A percentile compares a stretch with the other conserved stretches of the same genome.
Evolutionary conservation across 2,113 vertebrate species (phyloP).

Genomic region (Xiphias gladius): DNA sequence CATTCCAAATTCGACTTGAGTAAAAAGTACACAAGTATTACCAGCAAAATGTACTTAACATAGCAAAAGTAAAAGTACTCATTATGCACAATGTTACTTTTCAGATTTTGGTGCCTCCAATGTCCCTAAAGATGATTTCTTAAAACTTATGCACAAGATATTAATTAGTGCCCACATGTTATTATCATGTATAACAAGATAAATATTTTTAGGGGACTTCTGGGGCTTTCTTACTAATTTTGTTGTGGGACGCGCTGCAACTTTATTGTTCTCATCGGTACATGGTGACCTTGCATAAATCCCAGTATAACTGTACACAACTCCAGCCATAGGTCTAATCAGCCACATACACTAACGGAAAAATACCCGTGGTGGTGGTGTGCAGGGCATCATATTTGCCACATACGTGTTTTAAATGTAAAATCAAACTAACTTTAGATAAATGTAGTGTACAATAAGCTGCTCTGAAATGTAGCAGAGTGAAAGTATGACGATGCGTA

Average conservation of each 20-base stretch:
- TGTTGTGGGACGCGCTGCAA: not conserved
- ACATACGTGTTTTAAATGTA: not conserved
- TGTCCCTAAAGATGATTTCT: too few relatives aligned
- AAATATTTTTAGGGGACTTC: too few relatives aligned
- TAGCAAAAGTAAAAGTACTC: too few relatives aligned
- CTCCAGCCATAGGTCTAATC: not conserved
- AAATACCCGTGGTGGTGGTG: not conserved
- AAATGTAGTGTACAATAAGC: not conserved
- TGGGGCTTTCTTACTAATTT: not conserved
- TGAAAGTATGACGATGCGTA: not conserved
- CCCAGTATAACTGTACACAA: not conserved
- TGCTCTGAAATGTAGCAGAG: not conserved
- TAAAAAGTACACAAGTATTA: too few relatives aligned
- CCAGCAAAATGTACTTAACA: too few relatives aligned
- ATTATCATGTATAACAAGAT: too few relatives aligned
- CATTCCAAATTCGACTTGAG: too few relatives aligned
- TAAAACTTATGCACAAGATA: too few relatives aligned
- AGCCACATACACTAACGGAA: not conserved
- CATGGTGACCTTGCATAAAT: not conserved
- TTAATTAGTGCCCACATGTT: too few relatives aligned
- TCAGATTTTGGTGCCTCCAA: too few relatives aligned
- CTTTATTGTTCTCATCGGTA: not conserved
- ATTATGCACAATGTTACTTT: too few relatives aligned
- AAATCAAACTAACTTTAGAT: not conserved
- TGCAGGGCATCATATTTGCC: not conserved